Percentiles rank a stretch among this genome's conserved stretches.
Conservation (phyloP, 2,113 vertebrate species). For the Acanthisitta chloris region DNA sequence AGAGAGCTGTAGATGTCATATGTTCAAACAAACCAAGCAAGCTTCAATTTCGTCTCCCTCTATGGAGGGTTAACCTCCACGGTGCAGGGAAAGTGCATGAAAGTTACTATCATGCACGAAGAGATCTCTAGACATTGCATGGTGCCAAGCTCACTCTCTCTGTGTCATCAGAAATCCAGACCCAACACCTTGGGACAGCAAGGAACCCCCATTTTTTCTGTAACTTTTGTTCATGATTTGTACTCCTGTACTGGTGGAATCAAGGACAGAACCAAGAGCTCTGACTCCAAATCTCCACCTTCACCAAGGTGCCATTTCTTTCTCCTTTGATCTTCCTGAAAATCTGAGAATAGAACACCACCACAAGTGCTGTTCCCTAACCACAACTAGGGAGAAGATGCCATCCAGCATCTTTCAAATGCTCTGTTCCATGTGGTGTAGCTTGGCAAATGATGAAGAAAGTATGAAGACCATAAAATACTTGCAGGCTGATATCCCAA, state of each 20-base stretch:
- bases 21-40: neutral
- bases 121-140: neutral
- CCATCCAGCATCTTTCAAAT: neutral
- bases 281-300: neutral
- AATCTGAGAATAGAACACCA: neutral
- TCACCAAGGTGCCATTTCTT: neutral
- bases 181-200: neutral
- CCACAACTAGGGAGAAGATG: neutral
- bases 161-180: neutral
- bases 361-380: neutral
- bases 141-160: accelerated
- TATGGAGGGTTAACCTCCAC: accelerated
- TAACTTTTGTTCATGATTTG: neutral
- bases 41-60: neutral
- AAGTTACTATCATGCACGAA: neutral
- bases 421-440: neutral
- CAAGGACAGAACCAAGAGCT: neutral
- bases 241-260: neutral
- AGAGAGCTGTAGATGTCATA: neutral
- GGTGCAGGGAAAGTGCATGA: accelerated
- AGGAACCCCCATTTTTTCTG: neutral
- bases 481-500: neutral
- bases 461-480: neutral
- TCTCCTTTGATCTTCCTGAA: neutral
- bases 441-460: neutral